Evolutionary conservation across 2,888 invertebrate species (phyloP), one percentile per base, ranked within the genome.

Genomic region (Portevinia maculata): DNA sequence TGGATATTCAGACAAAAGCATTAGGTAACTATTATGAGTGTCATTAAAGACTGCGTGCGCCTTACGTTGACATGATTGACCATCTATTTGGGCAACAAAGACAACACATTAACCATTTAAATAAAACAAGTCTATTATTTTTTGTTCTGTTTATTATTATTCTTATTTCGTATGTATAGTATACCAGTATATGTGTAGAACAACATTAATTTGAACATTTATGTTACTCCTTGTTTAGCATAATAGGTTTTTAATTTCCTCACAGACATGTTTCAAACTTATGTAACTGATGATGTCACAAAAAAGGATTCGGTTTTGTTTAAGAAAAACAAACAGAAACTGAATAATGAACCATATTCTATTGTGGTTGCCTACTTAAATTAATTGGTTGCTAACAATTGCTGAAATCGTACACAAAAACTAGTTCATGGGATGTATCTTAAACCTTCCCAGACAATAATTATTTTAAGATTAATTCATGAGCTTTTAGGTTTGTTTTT

Each of bases 231-330:
- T 64, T 62, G 67, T 69, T 64, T 69, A 69, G 62, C 65, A 64
- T 37, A 59, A 15, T 55, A 46, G 32, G 11, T 55, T 17, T 34
- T 8, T 67, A 48, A 57, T 62, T 69, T 50, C 41, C 59, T 76
- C 71, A 83, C 76, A 83, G 81, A 76, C 81, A 83, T 60, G 67
- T 83, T 83, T 76, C 44, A 41, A 67, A 73, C 64, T 65, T 32
- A 69, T 73, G 44, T 44, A 73, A 74, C 60, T 55, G 41, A 62
- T 37, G 37, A 17, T 13, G 21, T 5, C 9, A 59, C 39, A 39
- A 39, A 39, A 39, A 60, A 24, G 50, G 44, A 37, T 41, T 1
- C 15, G 13, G 13, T 19, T 55, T 3, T 3, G 6, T 57, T 64
- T 57, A 59, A 17, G 24, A 13, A 73, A 57, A 64, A 71, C 15